phyloP scores from a whole-genome alignment of 2,797 vertebrate genomes.

The Carcharodon carcharias region DNA sequence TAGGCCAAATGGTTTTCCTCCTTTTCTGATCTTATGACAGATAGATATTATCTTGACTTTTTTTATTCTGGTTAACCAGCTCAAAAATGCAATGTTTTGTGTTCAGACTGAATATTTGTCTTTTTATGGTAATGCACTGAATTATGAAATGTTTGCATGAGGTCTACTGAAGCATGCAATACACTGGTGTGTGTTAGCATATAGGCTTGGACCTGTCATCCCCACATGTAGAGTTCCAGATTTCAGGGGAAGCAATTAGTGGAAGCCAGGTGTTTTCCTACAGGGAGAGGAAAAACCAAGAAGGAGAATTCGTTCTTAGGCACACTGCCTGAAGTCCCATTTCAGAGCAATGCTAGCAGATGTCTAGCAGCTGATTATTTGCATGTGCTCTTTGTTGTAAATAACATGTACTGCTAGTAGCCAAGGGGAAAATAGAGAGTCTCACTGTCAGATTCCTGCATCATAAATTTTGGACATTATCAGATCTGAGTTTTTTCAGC shows the following conservation, averaged over 20 bases:
- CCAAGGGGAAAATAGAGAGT: neutral
- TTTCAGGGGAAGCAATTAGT: neutral
- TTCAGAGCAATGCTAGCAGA: neutral
- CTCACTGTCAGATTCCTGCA: neutral
- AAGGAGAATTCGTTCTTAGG: neutral
- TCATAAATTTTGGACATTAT: neutral
- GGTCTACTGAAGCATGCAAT: neutral
- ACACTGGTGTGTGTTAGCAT: neutral
- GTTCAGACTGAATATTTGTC: neutral
- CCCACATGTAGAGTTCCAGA: neutral
- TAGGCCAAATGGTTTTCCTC: neutral
- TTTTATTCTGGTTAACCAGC: neutral
- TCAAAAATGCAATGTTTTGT: neutral
- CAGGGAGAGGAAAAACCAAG: neutral
- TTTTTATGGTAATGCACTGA: neutral
- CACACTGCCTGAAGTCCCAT: neutral
- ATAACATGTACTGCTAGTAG: neutral
- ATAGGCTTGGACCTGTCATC: neutral
- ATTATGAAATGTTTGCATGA: neutral
- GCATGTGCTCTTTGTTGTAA: neutral
- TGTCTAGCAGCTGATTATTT: neutral
- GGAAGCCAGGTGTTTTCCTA: constrained; percentile 1
- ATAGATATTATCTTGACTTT: neutral
- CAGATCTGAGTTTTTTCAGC: neutral
- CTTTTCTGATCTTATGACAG: neutral